A percentile compares a stretch with the other conserved stretches of the same genome.
Evolutionary conservation across 2,888 invertebrate species (phyloP).

Genomic region (Ferrisia virgata): DNA sequence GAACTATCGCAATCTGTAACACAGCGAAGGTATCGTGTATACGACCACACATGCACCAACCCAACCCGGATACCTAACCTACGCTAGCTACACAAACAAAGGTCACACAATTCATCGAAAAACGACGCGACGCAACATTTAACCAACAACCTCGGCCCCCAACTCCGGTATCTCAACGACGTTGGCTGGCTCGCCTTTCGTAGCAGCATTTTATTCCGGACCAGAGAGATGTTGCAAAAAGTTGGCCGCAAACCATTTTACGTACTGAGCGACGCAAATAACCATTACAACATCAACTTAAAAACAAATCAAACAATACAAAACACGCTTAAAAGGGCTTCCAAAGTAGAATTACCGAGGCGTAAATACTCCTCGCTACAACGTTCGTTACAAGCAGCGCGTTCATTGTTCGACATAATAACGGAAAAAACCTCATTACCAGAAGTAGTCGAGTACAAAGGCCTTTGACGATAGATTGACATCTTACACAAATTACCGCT

Average conservation of each 20-base stretch:
- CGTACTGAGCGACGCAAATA: neutral
- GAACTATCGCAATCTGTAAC: no score
- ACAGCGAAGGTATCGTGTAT: no score
- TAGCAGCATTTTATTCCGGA: neutral
- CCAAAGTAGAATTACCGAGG: conserved; percentile 11
- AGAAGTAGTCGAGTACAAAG: neutral
- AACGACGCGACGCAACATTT: neutral
- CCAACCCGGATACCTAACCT: no score
- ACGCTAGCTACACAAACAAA: neutral
- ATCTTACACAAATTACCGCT: neutral
- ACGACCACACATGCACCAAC: no score
- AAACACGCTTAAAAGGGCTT: conserved; percentile 25
- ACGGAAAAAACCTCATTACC: neutral
- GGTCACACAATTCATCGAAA: neutral
- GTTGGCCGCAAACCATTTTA: neutral
- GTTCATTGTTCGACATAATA: neutral
- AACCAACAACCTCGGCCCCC: no score
- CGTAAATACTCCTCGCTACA: neutral
- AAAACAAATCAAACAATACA: conserved; percentile 10
- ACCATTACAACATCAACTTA: neutral
- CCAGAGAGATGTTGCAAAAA: neutral
- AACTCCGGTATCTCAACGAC: no score
- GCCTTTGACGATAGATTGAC: neutral
- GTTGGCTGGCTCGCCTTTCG: no score
- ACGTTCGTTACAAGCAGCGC: neutral